Base-by-base conservation (phyloP, 2,797 vertebrate genomes). In the Chrosomus eos region DNA sequence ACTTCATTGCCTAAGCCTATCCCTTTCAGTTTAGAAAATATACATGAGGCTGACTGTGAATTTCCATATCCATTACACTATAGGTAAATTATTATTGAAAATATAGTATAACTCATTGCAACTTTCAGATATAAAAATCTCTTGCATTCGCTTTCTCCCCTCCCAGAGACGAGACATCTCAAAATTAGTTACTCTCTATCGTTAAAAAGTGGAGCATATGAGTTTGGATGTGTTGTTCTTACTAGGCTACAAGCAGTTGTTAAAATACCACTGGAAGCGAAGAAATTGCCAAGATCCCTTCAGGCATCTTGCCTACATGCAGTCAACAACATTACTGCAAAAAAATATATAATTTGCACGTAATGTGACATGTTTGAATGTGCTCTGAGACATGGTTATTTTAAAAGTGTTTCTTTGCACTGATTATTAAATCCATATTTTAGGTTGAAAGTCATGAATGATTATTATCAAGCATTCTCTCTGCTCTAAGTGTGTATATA, bases 191-290 rank as follows among this genome's bases (percentile, higher is more conserved):
- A 45, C 67, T 74, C 31, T 60, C 51, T 53, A 40, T 72, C 5
- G 7, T 21, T 75, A 19, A 72, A 62, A 66, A 64, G 38, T 62
- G 75, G 33, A 62, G 40, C 23, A 26, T 62, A 70, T 84, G 26
- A 58, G 55, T 71, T 58, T 21, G 26, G 67, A 78, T 66, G 55
- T 40, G 45, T 58, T 60, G 33, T 67, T 26, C 26, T 26, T 70
- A 33, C 31, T 43, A 40, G 48, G 28, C 55, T 7, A 55, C 58
- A 36, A 66, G n/a, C 60, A 55, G 72, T 84, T 84, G 81, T 58
- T 87, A 79, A 81, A 83, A 86, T 81, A 55, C 81, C 73, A 74
- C 7, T 66, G 31, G 51, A 78, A 33, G 23, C 40, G 45, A 67
- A 26, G 11, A 75, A 36, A 43, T 11, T 53, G 62, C 33, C 75